Evolutionary conservation across 2,113 vertebrate genomes (phyloP).

Genomic region (Takifugu bimaculatus): DNA sequence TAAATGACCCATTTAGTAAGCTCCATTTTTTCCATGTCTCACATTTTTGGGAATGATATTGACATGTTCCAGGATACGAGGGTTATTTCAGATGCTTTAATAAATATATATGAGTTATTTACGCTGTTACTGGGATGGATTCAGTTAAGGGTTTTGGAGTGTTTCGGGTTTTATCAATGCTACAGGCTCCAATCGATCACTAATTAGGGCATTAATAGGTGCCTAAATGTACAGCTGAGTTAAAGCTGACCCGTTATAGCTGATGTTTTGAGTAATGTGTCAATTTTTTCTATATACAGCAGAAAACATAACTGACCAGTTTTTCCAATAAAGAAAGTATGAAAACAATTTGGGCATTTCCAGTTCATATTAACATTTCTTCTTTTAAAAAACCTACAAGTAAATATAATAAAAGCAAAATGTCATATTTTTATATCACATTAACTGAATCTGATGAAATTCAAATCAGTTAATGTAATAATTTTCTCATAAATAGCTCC

Average conservation of each 20-base stretch:
- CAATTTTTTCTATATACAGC: no score
- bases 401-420: neutral
- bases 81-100: neutral
- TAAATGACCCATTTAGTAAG: slow-evolving; percentile 41
- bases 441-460: neutral
- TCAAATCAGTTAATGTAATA: neutral
- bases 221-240: no score
- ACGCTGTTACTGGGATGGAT: neutral
- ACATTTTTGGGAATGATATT: slow-evolving; percentile 23
- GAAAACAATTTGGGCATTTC: no score
- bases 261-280: neutral
- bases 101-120: slow-evolving; percentile 21
- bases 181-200: neutral
- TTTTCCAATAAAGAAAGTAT: no score
- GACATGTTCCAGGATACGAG: slow-evolving; percentile 7
- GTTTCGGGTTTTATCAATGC: neutral
- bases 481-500: no score
- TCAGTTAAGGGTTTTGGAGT: slow-evolving; percentile 12
- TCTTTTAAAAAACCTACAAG: neutral
- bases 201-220: slow-evolving; percentile 3
- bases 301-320: no score
- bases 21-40: slow-evolving; percentile 7
- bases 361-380: neutral
- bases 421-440: neutral
- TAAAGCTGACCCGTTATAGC: neutral